Evolutionary conservation across 2,797 vertebrate genomes (phyloP).

Genomic region (Ptychadena robeensis): DNA sequence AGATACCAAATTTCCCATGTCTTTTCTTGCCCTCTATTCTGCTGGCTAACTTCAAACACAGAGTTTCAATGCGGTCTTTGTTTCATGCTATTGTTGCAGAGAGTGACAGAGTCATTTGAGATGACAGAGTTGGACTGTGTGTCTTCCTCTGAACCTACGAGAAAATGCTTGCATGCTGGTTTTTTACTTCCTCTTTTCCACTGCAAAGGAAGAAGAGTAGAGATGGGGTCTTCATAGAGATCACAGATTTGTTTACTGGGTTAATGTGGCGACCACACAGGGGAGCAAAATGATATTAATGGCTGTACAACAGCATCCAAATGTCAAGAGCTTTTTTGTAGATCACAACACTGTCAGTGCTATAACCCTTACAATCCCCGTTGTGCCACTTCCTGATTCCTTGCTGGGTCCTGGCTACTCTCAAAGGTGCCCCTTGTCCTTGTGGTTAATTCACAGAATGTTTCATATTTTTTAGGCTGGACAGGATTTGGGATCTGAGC

Average conservation of each 20-base stretch:
- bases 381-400: slow-evolving; percentile 35
- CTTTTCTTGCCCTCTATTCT: slow-evolving; percentile 46
- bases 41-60: slow-evolving; percentile 42
- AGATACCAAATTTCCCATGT: slow-evolving; percentile 44
- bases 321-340: slow-evolving; percentile 18
- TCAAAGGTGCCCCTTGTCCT: slow-evolving; percentile 43
- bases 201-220: not conserved
- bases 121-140: slow-evolving; percentile 54
- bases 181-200: slow-evolving; percentile 37
- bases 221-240: not conserved
- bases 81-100: slow-evolving; percentile 47
- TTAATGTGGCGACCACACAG: slow-evolving; percentile 22
- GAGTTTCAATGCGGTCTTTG: slow-evolving; percentile 48
- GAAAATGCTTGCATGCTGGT: slow-evolving; percentile 11
- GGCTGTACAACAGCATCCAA: slow-evolving; percentile 6
- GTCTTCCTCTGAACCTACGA: slow-evolving; percentile 40
- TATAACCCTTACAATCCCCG: slow-evolving; percentile 19
- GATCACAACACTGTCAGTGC: slow-evolving; percentile 17
- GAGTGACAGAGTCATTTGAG: slow-evolving; percentile 60
- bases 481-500: slow-evolving; percentile 12
- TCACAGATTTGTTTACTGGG: slow-evolving; percentile 3
- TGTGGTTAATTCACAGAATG: slow-evolving; percentile 35
- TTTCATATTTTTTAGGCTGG: slow-evolving; percentile 39
- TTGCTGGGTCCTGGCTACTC: slow-evolving; percentile 38
- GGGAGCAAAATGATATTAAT: slow-evolving; percentile 14